Evolutionary conservation across 2,113 vertebrate species (phyloP), one percentile per base, ranked within the genome.

Genomic region (Pristiophorus japonicus): DNA sequence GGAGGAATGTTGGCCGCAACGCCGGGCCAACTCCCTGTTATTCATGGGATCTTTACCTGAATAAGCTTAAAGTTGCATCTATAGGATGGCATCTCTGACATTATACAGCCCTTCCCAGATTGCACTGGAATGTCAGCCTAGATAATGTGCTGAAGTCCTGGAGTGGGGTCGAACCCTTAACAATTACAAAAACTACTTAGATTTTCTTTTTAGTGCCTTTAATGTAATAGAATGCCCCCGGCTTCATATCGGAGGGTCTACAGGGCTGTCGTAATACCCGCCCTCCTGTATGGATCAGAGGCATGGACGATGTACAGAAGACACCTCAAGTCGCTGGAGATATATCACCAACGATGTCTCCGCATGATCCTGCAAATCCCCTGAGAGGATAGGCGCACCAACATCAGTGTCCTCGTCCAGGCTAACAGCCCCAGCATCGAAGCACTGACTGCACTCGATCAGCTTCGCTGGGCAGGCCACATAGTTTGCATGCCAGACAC

Each of bases 21-120:
- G 55, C 30, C 55, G 34, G 87, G 55, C 62, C 27, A 59, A 91
- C 55, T 30, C 51, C 30, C 78, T 81, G 1, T 38, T 42, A 81
- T 81, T 81, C 78, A 81, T 81, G 38, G 30, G 55, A 91, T n/a
- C 55, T 91, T 91, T 62, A 91, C 30, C 55, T 91, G 87, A 91
- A 62, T 62, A 81, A 81, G 87, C 55, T 91, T 55, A 30, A 88
- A 88, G 7, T 51, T 51, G 12, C 84, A 51, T n/a, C 12, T 1
- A n/a, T 62, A 62, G 30, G 27, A 62, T 91, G 87, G 8, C 87
- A n/a, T n/a, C 51, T 91, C 30, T 18, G 34, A 34, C 51, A 59
- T n/a, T n/a, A 30, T 8, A 18, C 12, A 91, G 51, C 1, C 30
- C 22, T n/a, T 91, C 34, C 34, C 30, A 91, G 10, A 18, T 16